Conservation (phyloP, 2,888 invertebrate species). For the Heteromyza rotundicornis region DNA sequence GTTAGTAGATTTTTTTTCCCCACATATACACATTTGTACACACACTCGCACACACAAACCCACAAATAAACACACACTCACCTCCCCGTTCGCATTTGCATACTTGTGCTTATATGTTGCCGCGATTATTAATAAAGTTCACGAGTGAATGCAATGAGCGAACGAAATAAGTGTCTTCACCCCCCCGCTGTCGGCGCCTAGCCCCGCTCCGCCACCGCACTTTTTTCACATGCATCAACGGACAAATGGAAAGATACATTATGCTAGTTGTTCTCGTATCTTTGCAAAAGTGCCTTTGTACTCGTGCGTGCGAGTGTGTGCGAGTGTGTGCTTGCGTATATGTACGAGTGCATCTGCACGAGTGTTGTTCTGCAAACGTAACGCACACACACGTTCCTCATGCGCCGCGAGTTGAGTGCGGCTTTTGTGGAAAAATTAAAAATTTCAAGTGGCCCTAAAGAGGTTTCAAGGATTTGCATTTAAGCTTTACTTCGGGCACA, state of each 20-base stretch:
- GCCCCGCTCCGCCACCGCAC: conserved; percentile 1
- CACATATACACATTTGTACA: too few relatives aligned
- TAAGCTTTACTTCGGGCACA: neutral
- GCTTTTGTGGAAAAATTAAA: conserved; percentile 58
- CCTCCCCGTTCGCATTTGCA: neutral
- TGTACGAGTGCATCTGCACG: neutral
- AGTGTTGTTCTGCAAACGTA: conserved; percentile 6
- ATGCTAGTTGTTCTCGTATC: neutral
- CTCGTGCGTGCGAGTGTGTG: conserved; percentile 14
- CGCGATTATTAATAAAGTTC: conserved; percentile 58
- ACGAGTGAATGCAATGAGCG: conserved; percentile 55
- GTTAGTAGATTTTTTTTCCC: neutral
- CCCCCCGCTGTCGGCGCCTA: too few relatives aligned
- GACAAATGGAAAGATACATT: neutral
- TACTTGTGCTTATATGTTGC: conserved; percentile 41
- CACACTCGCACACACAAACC: conserved; percentile 22
- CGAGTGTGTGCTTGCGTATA: conserved; percentile 8
- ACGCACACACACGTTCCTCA: conserved; percentile 16
- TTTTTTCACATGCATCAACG: neutral
- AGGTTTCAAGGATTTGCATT: conserved; percentile 57
- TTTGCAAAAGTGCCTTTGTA: conserved; percentile 3
- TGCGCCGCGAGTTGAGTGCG: conserved; percentile 54
- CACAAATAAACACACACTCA: conserved; percentile 4
- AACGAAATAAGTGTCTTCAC: too few relatives aligned
- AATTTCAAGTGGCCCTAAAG: conserved; percentile 59